These are phyloP conservation scores for Corythucha ciliata DNA, from an alignment of 2,888 invertebrate species.

Conservation along the genomic window DNA sequence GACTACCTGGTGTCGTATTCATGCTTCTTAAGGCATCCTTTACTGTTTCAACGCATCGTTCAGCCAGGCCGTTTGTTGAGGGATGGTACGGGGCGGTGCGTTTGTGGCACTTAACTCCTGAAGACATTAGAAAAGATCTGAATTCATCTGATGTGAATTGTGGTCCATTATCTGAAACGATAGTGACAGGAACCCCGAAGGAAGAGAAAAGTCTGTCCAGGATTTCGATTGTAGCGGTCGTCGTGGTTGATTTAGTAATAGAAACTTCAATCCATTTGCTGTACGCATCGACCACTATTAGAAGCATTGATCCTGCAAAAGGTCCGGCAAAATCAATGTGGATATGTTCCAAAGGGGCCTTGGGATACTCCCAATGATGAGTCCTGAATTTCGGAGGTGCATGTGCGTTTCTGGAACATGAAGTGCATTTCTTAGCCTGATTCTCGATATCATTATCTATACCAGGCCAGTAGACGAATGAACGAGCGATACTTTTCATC, in stretches of 20 bases:
- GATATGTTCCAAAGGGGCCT: slow-evolving; percentile 8
- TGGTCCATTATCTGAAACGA: slow-evolving; percentile 25
- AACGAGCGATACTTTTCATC: slow-evolving; percentile 18
- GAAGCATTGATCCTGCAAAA: slow-evolving; percentile 15
- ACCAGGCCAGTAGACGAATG: slow-evolving; percentile 19
- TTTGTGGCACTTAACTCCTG: slow-evolving; percentile 16
- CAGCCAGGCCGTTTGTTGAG: slow-evolving; percentile 21
- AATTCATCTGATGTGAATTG: slow-evolving; percentile 16
- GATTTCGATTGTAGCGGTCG: slow-evolving; percentile 9
- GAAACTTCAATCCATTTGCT: slow-evolving; percentile 22
- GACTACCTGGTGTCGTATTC: slow-evolving; percentile 1
- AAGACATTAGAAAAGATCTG: slow-evolving; percentile 3
- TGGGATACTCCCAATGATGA: slow-evolving; percentile 17
- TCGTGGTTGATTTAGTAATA: slow-evolving; percentile 12
- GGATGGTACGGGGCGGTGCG: slow-evolving; percentile 23
- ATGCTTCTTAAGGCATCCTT: slow-evolving; percentile 14
- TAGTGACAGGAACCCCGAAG: slow-evolving; percentile 13
- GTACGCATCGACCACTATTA: slow-evolving; percentile 23
- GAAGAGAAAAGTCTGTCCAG: slow-evolving; percentile 9
- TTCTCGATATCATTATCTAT: slow-evolving; percentile 11
- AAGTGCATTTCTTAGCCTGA: slow-evolving; percentile 1
- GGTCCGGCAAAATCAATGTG: slow-evolving; percentile 16
- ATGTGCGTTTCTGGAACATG: too few relatives aligned
- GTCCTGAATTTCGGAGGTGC: not conserved
- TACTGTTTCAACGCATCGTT: slow-evolving; percentile 17